Conservation (phyloP, 2,888 invertebrate species). For the Uropetala carovei region DNA sequence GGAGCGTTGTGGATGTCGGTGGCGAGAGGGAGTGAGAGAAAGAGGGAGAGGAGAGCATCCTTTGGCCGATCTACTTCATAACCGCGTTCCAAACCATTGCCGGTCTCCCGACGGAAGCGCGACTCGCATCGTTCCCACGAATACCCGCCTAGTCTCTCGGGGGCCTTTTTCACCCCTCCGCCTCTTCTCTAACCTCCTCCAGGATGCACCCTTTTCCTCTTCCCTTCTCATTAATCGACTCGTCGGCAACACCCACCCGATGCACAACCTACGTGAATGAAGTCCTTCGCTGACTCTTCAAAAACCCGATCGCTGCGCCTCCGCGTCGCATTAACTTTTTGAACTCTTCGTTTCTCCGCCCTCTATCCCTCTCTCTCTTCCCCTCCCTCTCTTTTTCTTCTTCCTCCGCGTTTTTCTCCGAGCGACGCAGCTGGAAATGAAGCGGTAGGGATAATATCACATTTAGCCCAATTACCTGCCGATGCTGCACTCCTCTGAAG, state of each 20-base stretch:
- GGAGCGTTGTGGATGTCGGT: neutral
- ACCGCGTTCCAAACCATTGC: constrained; percentile 61
- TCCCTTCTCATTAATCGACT: neutral
- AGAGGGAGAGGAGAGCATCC: constrained; percentile 22
- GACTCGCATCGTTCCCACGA: constrained; percentile 48
- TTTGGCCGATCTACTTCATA: constrained; percentile 42
- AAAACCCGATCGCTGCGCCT: neutral
- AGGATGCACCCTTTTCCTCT: neutral
- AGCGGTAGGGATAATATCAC: neutral
- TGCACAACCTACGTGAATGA: neutral
- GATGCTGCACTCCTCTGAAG: constrained; percentile 1
- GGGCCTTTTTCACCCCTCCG: neutral
- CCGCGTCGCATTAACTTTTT: too few relatives aligned
- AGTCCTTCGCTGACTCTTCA: neutral
- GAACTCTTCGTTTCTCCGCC: neutral
- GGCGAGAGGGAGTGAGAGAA: neutral
- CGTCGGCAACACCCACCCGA: neutral
- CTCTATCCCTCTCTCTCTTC: neutral
- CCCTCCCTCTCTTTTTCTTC: too few relatives aligned
- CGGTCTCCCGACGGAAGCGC: constrained; percentile 38
- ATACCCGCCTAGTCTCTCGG: constrained; percentile 22
- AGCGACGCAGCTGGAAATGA: neutral
- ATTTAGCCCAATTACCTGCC: constrained; percentile 22
- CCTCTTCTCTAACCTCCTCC: neutral
- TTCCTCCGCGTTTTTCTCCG: neutral